phyloP scores from a whole-genome alignment of 2,797 vertebrate species.

The Pseudochirops corinnae region DNA sequence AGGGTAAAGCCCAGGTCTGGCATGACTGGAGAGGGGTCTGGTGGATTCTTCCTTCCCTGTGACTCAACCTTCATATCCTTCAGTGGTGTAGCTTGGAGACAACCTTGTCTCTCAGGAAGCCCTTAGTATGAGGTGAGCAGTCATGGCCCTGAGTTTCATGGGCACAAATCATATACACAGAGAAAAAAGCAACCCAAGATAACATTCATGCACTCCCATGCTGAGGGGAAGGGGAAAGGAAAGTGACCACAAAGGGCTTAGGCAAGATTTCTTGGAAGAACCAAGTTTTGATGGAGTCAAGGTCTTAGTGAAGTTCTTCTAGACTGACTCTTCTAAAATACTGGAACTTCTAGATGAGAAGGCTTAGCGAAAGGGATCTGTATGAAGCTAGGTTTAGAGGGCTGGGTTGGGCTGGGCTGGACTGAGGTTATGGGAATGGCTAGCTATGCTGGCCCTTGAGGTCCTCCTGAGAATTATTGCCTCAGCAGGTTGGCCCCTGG shows the following conservation, averaged over 20 bases:
- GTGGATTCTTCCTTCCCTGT: background rate
- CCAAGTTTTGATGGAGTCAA: background rate
- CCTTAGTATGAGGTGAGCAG: background rate
- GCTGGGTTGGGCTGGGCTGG: slow-evolving; percentile 34
- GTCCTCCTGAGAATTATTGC: slow-evolving; percentile 18
- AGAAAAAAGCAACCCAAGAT: background rate
- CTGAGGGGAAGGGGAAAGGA: background rate
- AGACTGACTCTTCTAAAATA: background rate
- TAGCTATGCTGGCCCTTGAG: slow-evolving; percentile 53
- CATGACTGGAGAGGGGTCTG: background rate
- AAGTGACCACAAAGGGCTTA: background rate
- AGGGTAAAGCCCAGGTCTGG: background rate
- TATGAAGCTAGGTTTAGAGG: background rate
- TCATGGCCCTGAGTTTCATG: background rate
- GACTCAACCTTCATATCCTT: background rate
- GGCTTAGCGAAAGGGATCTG: background rate
- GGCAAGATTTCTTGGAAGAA: background rate
- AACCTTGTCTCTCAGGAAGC: background rate
- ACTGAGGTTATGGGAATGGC: slow-evolving; percentile 26
- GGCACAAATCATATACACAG: background rate
- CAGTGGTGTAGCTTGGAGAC: background rate
- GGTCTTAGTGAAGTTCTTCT: background rate
- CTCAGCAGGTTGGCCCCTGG: background rate
- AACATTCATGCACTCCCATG: background rate
- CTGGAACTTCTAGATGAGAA: background rate